These are phyloP conservation scores for Argyra leucocephala DNA, from an alignment of 2,888 invertebrate species.

Conservation along the genomic window DNA sequence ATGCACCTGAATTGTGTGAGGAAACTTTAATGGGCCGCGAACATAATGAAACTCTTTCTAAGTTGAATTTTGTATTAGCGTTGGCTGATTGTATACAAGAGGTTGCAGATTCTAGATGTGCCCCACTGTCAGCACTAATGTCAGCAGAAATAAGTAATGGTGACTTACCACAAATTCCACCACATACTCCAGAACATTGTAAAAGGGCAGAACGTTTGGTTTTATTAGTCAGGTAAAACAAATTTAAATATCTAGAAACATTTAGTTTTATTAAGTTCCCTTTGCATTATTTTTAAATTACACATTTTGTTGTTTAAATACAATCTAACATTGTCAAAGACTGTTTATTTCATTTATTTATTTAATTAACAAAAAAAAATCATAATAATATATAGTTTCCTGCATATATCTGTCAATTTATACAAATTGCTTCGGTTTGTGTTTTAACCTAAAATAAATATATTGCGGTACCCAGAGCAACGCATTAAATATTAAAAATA, in stretches of 20 bases:
- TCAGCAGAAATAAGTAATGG: constrained; percentile 32
- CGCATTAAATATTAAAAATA: too few relatives aligned
- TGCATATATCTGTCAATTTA: too few relatives aligned
- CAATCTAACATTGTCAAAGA: too few relatives aligned
- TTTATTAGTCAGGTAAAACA: constrained; percentile 32
- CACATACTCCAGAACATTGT: constrained; percentile 44
- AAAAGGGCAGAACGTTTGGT: constrained; percentile 42
- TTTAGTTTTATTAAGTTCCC: background rate
- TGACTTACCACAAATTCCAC: constrained; percentile 38
- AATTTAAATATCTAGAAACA: background rate
- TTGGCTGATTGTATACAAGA: constrained; percentile 91
- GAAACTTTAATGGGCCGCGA: constrained; percentile 93
- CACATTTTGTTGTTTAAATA: too few relatives aligned
- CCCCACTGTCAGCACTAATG: constrained; percentile 61
- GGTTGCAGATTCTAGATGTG: constrained; percentile 69
- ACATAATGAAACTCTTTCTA: constrained; percentile 93
- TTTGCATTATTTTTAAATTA: constrained; percentile 18
- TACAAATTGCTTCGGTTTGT: too few relatives aligned
- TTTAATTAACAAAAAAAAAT: too few relatives aligned
- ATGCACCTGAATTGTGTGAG: constrained; percentile 87
- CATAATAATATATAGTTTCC: too few relatives aligned
- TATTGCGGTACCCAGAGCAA: too few relatives aligned
- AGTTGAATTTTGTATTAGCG: constrained; percentile 92
- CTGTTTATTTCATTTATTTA: too few relatives aligned
- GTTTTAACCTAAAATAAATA: too few relatives aligned